Evolutionary conservation across 2,888 invertebrate genomes (phyloP), one percentile per base, ranked within the genome.

Genomic region (Palloptera scutellata): DNA sequence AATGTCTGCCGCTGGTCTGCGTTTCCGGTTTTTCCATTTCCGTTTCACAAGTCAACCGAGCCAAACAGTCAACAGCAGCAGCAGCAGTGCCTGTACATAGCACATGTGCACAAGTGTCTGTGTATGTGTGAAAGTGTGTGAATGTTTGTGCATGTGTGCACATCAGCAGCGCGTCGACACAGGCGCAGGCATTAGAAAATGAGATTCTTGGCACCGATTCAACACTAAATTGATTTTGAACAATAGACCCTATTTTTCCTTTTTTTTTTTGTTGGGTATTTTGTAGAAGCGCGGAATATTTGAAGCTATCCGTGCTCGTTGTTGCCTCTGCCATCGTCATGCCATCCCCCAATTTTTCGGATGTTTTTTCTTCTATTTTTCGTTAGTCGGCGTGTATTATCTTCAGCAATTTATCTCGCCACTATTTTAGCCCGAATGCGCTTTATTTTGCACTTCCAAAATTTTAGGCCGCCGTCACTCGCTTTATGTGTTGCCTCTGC

Each of bases 141-240:
- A 64, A 64, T 57, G 48, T 42, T 40, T 57, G 51, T 54, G 43
- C 42, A 57, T 57, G 64, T 48, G 57, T 61, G 54, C 30, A 30
- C 30, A 30, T 30, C 30, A 30, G 30, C 6, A 30, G 3, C 30
- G 30, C 30, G 30, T 6, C 30, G 6, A 30, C 30, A 30, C 30
- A 30, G 30, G 30, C 30, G 6, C 30, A 51, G 59, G 67, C 73
- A 70, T 74, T 78, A 76, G 77, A 79, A 81, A 80, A 81, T 81
- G 75, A 79, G 79, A 81, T 80, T 81, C 77, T 82, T 82, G 83
- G 82, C 81, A 81, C 78, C 78, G 80, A 79, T 82, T 82, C 83
- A 82, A 82, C 79, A 79, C 78, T 79, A 80, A 82, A 82, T 82
- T 82, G 81, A 82, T 81, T 82, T 82, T 76, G 77, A 78, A 80